Evolutionary conservation across 1,140 invertebrate species (phyloP).

Genomic region (Heliconius hermathena): DNA sequence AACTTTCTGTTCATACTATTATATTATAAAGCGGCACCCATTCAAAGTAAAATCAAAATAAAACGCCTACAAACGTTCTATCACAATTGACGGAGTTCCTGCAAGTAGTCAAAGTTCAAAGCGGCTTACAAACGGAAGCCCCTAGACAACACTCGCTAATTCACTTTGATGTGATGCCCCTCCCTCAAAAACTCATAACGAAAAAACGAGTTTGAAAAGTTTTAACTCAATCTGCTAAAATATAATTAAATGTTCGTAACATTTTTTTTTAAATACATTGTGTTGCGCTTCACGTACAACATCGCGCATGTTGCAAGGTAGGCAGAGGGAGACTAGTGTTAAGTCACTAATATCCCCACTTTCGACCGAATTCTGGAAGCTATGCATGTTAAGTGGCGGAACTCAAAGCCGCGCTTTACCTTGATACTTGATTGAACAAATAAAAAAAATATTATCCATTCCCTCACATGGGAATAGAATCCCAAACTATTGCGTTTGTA

Average conservation of each 20-base stretch:
- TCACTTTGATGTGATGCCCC: conserved; percentile 75
- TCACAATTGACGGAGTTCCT: conserved; percentile 60
- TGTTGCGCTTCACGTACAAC: too few relatives aligned
- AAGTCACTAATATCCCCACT: too few relatives aligned
- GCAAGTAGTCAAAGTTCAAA: conserved; percentile 72
- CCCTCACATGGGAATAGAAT: too few relatives aligned
- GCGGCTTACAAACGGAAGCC: conserved; percentile 73
- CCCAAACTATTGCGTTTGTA: too few relatives aligned
- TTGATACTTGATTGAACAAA: too few relatives aligned
- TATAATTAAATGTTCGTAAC: conserved; percentile 63
- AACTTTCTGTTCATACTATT: too few relatives aligned
- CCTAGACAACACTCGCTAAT: conserved; percentile 77
- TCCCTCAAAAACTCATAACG: conserved; percentile 56
- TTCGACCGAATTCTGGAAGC: too few relatives aligned
- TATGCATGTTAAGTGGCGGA: too few relatives aligned
- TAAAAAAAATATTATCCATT: too few relatives aligned
- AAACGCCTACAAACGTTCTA: conserved; percentile 51
- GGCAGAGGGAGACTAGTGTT: too few relatives aligned
- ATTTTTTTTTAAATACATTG: conserved; percentile 67
- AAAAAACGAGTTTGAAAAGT: conserved; percentile 73
- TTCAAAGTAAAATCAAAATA: conserved; percentile 53
- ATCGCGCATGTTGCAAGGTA: too few relatives aligned
- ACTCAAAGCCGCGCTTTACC: too few relatives aligned
- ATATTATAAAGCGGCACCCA: background rate
- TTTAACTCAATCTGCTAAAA: conserved; percentile 62